Conservation (phyloP, 2,113 vertebrate species). For the Carollia perspicillata region DNA sequence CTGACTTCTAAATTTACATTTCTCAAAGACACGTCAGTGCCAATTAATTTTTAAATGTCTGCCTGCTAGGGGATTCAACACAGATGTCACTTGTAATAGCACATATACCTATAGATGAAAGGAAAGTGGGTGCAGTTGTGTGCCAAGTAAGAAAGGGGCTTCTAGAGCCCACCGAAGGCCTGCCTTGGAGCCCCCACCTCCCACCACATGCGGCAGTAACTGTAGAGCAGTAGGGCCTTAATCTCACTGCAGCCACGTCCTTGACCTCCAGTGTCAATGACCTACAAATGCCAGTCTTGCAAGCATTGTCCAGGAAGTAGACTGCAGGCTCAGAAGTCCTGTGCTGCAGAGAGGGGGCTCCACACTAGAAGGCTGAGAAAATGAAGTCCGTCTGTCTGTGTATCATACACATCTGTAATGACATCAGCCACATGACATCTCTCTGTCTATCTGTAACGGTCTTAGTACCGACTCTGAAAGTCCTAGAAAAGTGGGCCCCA, state of each 20-base stretch:
- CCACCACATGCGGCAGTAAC: too few relatives aligned
- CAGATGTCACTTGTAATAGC: neutral
- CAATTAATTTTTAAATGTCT: neutral
- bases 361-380: neutral
- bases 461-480: neutral
- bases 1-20: neutral
- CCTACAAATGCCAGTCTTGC: neutral
- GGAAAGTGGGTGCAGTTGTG: rapidly evolving
- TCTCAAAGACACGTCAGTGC: neutral
- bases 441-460: neutral
- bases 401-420: neutral
- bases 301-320: neutral
- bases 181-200: rapidly evolving
- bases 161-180: neutral
- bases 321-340: neutral
- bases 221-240: neutral
- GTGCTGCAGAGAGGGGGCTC: neutral
- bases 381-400: neutral
- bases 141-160: neutral
- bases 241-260: neutral
- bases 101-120: neutral
- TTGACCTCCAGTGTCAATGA: too few relatives aligned
- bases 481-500: neutral
- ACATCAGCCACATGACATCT: neutral
- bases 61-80: neutral